Evolutionary conservation across 2,888 invertebrate species (phyloP), one percentile per base, ranked within the genome.

Genomic region (Euspilapteryx auroguttella): DNA sequence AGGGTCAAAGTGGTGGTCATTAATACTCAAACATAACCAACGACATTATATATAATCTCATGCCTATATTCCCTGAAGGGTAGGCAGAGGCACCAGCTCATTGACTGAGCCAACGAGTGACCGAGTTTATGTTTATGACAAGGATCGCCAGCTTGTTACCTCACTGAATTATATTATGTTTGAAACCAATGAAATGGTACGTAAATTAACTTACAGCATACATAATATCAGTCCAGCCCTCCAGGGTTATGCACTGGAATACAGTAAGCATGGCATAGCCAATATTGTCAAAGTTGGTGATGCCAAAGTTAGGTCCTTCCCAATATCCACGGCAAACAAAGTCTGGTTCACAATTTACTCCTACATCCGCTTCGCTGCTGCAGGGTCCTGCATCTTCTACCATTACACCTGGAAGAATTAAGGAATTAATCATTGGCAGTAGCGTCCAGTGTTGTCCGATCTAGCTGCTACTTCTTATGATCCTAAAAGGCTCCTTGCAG

Each of bases 241-340:
- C 99, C 38, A 99, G 83, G 4, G 99, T 98, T 37, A 99, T 90
- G 63, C 99, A 99, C 52, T 94, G 98, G 75, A 99, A 99, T 37
- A 99, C 99, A 14, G 99, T 99, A 43, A 99, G 80, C 99, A 99
- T 99, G 35, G 99, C 89, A 34, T 99, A 84, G 29, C 97, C 98
- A 51, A 99, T 96, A 71, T 99, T 98, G 68, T 99, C 99, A 57
- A 99, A 99, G 69, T 98, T 99, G 7, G 98, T 99, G 50, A 99
- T 99, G 29, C 99, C 99, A 44, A 73, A 82, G 59, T 95, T 94
- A 21, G 94, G 94, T 3, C 95, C 95, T 26, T 79, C 79, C 45
- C 80, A 82, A 12, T 73, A 68, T 38, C 86, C 88, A 27, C 77
- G 76, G 56, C 81, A 81, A 5, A 49, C 34, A 1, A 63, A 58